Evolutionary conservation across 2,797 vertebrate species (phyloP).

Genomic region (Scarus forsteni): DNA sequence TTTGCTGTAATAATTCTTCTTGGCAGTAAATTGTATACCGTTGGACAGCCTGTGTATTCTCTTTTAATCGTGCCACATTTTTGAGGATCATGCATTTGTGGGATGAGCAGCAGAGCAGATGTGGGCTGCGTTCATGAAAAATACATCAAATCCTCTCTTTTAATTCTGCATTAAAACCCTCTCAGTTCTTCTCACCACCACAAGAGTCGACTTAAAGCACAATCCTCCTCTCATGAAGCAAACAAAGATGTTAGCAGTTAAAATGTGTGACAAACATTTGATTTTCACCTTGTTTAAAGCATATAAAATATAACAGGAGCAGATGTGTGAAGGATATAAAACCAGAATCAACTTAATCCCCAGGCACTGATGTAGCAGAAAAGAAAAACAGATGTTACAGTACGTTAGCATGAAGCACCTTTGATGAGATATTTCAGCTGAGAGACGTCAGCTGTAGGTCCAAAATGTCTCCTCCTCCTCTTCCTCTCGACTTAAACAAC

Average conservation of each 20-base stretch:
- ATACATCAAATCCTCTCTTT: too few relatives aligned
- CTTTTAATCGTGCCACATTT: too few relatives aligned
- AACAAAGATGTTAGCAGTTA: slow-evolving; percentile 27
- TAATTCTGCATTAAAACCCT: too few relatives aligned
- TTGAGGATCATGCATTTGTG: too few relatives aligned
- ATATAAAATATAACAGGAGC: too few relatives aligned
- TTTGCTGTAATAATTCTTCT: too few relatives aligned
- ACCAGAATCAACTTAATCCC: background rate
- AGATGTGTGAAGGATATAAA: background rate
- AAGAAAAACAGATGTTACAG: background rate
- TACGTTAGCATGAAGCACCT: slow-evolving; percentile 30
- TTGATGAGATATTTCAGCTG: slow-evolving; percentile 11
- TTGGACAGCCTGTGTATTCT: too few relatives aligned
- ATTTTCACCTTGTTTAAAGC: too few relatives aligned
- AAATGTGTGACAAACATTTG: background rate
- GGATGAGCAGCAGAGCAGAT: too few relatives aligned
- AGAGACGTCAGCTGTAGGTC: slow-evolving; percentile 3
- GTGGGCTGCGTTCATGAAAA: too few relatives aligned
- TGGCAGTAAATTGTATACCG: too few relatives aligned
- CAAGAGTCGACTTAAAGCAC: slow-evolving; percentile 8
- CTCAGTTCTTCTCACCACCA: background rate
- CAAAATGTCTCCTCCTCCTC: background rate
- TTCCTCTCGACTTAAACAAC: background rate
- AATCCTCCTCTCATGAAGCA: background rate
- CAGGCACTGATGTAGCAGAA: slow-evolving; percentile 19